Evolutionary conservation across 1,140 invertebrate genomes (phyloP).

Genomic region (Stenopsyche tienmushanensis): DNA sequence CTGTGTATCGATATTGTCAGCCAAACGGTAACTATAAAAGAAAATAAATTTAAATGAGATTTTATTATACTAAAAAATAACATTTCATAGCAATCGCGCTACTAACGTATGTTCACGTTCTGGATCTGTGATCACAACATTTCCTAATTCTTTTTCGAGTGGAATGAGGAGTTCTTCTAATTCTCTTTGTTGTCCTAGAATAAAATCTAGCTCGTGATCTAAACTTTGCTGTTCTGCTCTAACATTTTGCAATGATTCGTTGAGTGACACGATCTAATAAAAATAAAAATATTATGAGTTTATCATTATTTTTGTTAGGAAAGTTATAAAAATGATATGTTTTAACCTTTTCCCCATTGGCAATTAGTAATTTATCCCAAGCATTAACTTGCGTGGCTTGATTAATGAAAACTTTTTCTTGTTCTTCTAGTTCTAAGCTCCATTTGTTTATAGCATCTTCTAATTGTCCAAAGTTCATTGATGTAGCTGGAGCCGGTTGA

Average conservation of each 20-base stretch:
- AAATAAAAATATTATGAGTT: constrained; percentile 18
- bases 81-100: not conserved
- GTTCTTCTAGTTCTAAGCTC: constrained; percentile 90
- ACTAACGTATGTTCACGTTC: constrained; percentile 80
- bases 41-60: constrained; percentile 12
- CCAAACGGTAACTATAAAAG: constrained; percentile 70
- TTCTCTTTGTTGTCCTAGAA: constrained; percentile 89
- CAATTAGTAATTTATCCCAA: constrained; percentile 88
- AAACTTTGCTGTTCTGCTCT: constrained; percentile 87
- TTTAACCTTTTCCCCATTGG: constrained; percentile 84
- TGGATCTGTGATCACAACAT: constrained; percentile 74
- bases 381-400: constrained; percentile 93
- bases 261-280: constrained; percentile 76
- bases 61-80: constrained; percentile 8
- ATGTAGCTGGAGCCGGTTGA: constrained; percentile 49
- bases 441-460: constrained; percentile 96
- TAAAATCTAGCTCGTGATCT: constrained; percentile 93
- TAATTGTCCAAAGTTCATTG: constrained; percentile 83
- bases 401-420: constrained; percentile 90
- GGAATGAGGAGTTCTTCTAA: constrained; percentile 84
- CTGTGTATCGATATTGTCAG: constrained; percentile 90
- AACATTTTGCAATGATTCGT: constrained; percentile 80
- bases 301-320: not conserved
- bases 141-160: constrained; percentile 76
- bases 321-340: not conserved